Conservation (phyloP, 2,797 vertebrate genomes). For the Onychomys arenicola region DNA sequence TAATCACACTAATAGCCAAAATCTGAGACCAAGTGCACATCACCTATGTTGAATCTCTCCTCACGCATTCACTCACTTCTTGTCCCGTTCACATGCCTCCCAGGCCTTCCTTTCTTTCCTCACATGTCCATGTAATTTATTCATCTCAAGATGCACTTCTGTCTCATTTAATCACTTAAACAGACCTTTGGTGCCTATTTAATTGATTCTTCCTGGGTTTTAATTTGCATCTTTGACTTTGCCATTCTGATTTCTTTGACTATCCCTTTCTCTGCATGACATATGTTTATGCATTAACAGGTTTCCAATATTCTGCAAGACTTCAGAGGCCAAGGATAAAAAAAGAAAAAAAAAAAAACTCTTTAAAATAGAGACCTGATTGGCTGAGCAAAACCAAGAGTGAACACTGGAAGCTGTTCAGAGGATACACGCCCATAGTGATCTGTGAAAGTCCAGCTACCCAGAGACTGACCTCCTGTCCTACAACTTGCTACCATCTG, state of each 20-base stretch:
- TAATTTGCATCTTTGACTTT: conserved; percentile 84
- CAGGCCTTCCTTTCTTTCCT: conserved; percentile 17
- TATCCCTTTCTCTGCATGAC: conserved; percentile 74
- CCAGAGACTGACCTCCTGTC: neutral
- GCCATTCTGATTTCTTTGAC: conserved; percentile 78
- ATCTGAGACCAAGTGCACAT: conserved; percentile 5
- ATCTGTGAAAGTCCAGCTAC: neutral
- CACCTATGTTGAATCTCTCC: conserved; percentile 54
- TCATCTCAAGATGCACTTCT: conserved; percentile 79
- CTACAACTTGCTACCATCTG: no score
- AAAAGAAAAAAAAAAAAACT: neutral
- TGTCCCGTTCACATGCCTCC: neutral
- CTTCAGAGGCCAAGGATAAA: conserved; percentile 54
- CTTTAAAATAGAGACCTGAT: conserved; percentile 67
- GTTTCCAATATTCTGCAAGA: conserved; percentile 81
- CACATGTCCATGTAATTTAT: conserved; percentile 77
- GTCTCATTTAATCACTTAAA: conserved; percentile 78
- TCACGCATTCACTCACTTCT: neutral
- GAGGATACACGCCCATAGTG: neutral
- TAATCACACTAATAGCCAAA: conserved; percentile 73
- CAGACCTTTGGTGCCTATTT: conserved; percentile 78
- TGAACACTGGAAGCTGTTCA: neutral
- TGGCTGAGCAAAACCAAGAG: conserved; percentile 37
- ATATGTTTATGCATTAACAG: conserved; percentile 79
- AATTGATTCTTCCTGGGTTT: conserved; percentile 82